Conservation (phyloP, 1,140 invertebrate species). For the Ceratoteleas bidentatus region DNA sequence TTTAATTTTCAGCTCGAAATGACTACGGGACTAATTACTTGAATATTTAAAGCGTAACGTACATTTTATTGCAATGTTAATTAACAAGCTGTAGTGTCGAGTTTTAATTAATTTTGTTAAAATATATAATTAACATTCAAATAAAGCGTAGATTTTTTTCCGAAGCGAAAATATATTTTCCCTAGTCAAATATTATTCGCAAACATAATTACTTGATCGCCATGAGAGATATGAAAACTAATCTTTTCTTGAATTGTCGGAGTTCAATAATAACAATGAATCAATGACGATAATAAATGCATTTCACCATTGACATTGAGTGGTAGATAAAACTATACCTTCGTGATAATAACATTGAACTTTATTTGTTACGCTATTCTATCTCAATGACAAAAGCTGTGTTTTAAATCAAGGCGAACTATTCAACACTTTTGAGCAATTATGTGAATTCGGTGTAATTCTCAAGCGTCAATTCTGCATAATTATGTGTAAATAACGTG, state of each 20-base stretch:
- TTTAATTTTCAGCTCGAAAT: too few species aligned
- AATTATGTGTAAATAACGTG: too few species aligned
- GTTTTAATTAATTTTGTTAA: too few species aligned
- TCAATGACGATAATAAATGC: constrained; percentile 53
- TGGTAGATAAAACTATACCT: constrained; percentile 46
- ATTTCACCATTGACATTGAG: constrained; percentile 58
- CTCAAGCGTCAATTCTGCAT: too few species aligned
- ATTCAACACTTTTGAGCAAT: constrained; percentile 28
- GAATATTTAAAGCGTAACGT: too few species aligned
- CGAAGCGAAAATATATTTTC: neutral
- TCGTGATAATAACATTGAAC: constrained; percentile 62
- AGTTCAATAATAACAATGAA: constrained; percentile 52
- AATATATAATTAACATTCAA: too few species aligned
- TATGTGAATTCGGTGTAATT: too few species aligned
- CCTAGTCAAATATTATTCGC: neutral
- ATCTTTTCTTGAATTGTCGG: constrained; percentile 17
- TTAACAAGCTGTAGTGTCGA: too few species aligned
- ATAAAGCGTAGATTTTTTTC: too few species aligned
- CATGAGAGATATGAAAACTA: neutral
- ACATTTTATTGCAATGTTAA: too few species aligned
- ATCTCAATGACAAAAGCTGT: constrained; percentile 42
- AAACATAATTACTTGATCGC: neutral
- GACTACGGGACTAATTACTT: too few species aligned
- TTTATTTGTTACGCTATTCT: constrained; percentile 42
- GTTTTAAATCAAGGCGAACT: constrained; percentile 38